Evolutionary conservation across 2,888 invertebrate species (phyloP).

Genomic region (Tortrix viridana): DNA sequence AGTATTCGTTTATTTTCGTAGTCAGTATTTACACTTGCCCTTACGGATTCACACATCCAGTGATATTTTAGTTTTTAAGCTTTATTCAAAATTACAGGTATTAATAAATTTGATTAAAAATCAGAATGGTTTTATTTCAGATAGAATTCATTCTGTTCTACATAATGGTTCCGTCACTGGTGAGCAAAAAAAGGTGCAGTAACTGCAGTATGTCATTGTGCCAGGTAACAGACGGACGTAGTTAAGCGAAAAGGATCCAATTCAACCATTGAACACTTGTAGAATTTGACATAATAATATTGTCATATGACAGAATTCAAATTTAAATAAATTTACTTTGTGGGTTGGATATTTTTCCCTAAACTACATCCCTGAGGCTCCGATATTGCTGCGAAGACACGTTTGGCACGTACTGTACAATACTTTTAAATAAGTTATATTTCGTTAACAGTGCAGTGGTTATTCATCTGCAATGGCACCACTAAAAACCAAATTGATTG

Average conservation of each 20-base stretch:
- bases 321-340: no score
- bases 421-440: not conserved
- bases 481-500: conserved; percentile 94
- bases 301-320: no score
- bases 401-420: not conserved
- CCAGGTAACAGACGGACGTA: no score
- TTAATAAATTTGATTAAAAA: conserved; percentile 43
- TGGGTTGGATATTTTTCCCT: no score
- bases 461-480: conserved; percentile 73
- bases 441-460: conserved; percentile 1
- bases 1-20: conserved; percentile 39
- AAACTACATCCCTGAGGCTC: no score
- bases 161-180: no score
- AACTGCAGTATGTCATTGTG: no score
- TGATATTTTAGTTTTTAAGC: conserved; percentile 59
- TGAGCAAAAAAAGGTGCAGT: no score
- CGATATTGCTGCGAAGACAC: not conserved
- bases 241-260: no score
- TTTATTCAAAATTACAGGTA: conserved; percentile 59
- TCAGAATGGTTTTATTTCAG: conserved; percentile 35
- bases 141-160: not conserved
- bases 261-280: no score
- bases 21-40: conserved; percentile 53
- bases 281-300: no score
- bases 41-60: conserved; percentile 63